Evolutionary conservation across 2,797 vertebrate genomes (phyloP).

Genomic region (Cacajao melanocephalus): DNA sequence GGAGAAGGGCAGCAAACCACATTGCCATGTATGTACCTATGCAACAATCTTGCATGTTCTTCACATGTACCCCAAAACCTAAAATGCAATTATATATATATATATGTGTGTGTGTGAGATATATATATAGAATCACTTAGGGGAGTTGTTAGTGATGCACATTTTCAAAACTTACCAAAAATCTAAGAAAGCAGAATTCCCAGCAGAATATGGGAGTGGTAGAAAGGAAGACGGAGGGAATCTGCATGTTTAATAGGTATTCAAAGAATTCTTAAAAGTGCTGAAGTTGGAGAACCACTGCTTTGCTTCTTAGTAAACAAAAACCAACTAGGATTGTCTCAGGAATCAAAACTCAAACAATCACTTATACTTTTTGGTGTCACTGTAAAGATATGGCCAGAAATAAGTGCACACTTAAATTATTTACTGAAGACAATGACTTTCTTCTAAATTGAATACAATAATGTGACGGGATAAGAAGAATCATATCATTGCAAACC

Average conservation of each 20-base stretch:
- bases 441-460: conserved; percentile 39
- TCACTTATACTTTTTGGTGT: neutral
- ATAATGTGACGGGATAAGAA: neutral
- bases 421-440: neutral
- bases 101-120: no score
- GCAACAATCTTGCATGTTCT: no score
- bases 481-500: neutral
- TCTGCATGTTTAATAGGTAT: neutral
- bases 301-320: conserved; percentile 23
- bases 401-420: neutral
- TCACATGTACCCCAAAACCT: no score
- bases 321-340: neutral
- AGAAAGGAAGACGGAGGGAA: neutral
- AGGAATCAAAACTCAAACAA: conserved; percentile 37
- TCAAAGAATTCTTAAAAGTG: neutral
- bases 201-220: neutral
- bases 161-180: neutral
- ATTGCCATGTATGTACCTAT: no score
- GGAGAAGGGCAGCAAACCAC: no score
- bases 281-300: neutral
- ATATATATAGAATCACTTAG: neutral
- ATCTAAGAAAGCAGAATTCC: neutral
- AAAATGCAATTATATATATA: no score
- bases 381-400: neutral
- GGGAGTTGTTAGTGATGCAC: neutral